phyloP scores from a whole-genome alignment of 1,140 invertebrate species.

The Megalopta genalis region DNA sequence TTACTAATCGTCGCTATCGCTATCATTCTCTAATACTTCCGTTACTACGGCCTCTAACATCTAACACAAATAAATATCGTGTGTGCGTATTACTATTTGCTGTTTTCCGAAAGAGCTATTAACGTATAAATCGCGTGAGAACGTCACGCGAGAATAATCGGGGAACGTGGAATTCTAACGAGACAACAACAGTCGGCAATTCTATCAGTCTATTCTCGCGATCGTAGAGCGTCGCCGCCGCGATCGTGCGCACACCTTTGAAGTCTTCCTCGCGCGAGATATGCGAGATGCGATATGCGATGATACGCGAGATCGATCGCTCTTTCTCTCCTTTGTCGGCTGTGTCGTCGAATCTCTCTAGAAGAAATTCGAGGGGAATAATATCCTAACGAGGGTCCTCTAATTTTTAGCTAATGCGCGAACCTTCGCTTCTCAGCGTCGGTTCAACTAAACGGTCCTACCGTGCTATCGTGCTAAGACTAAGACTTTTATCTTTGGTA shows the following conservation, averaged over 20 bases:
- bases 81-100: constrained; percentile 55
- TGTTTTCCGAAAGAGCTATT: constrained; percentile 37
- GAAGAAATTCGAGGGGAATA: constrained; percentile 48
- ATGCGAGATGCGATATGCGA: background rate
- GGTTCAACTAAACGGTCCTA: constrained; percentile 62
- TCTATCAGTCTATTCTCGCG: constrained; percentile 72
- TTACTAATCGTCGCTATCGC: constrained; percentile 53
- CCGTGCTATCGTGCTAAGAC: constrained; percentile 51
- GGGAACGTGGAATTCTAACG: constrained; percentile 55
- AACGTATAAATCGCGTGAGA: constrained; percentile 64
- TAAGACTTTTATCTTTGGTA: constrained; percentile 72
- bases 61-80: constrained; percentile 70
- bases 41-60: constrained; percentile 63
- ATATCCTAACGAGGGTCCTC: constrained; percentile 44
- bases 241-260: constrained; percentile 54
- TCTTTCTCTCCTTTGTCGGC: constrained; percentile 12
- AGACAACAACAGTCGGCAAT: constrained; percentile 52
- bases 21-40: constrained; percentile 60
- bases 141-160: constrained; percentile 45
- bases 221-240: constrained; percentile 65
- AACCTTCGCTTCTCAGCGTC: constrained; percentile 49
- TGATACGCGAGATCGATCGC: background rate
- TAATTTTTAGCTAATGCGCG: constrained; percentile 56
- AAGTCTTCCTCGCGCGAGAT: constrained; percentile 8
- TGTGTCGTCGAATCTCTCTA: constrained; percentile 40